Conservation (phyloP, 2,113 vertebrate species). For the Siphamia tubifer region DNA sequence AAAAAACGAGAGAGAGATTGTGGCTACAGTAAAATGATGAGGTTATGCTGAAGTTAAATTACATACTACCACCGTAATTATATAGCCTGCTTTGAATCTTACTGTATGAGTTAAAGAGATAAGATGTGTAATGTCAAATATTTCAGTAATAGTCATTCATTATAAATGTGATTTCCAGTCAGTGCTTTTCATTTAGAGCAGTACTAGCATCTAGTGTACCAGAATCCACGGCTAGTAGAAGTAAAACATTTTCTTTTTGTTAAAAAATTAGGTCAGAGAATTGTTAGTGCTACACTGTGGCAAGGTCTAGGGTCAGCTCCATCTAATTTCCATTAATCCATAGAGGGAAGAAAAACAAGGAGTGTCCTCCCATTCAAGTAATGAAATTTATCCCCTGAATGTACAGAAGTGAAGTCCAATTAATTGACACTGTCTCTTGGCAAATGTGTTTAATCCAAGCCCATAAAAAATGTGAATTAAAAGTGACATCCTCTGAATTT, state of each 20-base stretch:
- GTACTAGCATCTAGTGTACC: neutral
- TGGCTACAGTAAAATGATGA: too few relatives aligned
- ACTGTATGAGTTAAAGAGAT: constrained; percentile 15
- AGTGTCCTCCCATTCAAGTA: constrained; percentile 45
- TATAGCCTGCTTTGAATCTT: constrained; percentile 11
- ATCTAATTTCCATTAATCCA: constrained; percentile 66
- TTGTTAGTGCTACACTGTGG: constrained; percentile 31
- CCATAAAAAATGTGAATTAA: constrained; percentile 20
- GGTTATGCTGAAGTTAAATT: constrained; percentile 36
- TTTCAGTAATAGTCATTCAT: constrained; percentile 23
- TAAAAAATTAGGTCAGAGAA: constrained; percentile 64
- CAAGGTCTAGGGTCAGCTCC: constrained; percentile 49
- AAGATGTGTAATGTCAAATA: constrained; percentile 41
- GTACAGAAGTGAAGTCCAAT: constrained; percentile 49
- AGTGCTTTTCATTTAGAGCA: neutral
- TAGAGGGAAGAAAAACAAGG: constrained; percentile 37
- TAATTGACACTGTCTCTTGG: constrained; percentile 58
- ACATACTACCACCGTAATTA: constrained; percentile 42
- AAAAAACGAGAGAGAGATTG: too few relatives aligned
- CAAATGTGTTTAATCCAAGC: constrained; percentile 38
- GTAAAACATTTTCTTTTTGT: constrained; percentile 32
- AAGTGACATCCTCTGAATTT: constrained; percentile 29
- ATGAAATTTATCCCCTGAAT: constrained; percentile 53
- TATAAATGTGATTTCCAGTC: constrained; percentile 38
- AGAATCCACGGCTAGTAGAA: constrained; percentile 14